Evolutionary conservation across 2,888 invertebrate genomes (phyloP), one percentile per base, ranked within the genome.

Genomic region (Carabus problematicus): DNA sequence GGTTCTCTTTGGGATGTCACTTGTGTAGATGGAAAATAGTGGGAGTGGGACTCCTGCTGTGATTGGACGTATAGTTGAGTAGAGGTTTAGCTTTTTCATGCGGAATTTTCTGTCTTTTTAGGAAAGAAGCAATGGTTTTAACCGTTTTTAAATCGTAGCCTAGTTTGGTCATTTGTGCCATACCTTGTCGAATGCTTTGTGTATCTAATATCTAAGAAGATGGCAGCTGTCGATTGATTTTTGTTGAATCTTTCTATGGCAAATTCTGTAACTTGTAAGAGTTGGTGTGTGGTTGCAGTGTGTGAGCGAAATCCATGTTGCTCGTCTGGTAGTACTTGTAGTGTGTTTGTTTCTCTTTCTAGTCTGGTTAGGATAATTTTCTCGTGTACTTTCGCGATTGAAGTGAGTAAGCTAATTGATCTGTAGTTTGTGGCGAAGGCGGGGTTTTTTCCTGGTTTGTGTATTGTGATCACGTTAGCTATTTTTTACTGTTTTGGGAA

Each of bases 41-140:
- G 70, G 60, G 11, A 75, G 74, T n/a, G 76, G 76, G 0, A 77
- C 76, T 47, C 77, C 76, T 3, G 75, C 74, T 3, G 40, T 52
- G 40, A 76, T 71, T n/a, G 56, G 39, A 40, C 68, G 61, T 11
- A 16, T 54, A 0, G 49, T 12, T 0, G 74, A 75, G 7, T 40
- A 11, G 6, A 45, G 43, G n/a, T 58, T 59, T n/a, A 72, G 71
- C 1, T 73, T 70, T 14, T 59, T 45, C 0, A 76, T 75, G 14
- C 47, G 40, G 12, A 75, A 74, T 0, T 45, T 29, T 42, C 75
- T 60, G 7, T 75, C 70, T 9, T 41, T 12, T n/a, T 0, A 76
- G 61, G 45, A 74, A 76, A 14, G 70, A 66, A n/a, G 55, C 49
- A 1, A 77, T 62, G 3, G 75, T 64, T 66, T 71, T 68, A 1